Base-by-base conservation (phyloP, 2,888 invertebrate genomes). In the Agelastica alni region DNA sequence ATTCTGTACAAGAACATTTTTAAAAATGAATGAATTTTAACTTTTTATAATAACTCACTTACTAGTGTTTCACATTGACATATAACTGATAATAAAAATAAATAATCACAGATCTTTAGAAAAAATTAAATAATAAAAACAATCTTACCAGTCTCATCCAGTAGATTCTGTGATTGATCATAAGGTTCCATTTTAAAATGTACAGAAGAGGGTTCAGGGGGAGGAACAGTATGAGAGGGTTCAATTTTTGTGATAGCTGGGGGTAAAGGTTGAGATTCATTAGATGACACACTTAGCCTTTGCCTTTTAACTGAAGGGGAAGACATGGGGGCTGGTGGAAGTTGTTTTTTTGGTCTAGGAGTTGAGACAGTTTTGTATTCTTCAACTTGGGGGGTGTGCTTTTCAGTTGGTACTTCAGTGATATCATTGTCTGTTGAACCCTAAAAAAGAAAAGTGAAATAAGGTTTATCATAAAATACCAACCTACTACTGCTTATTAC, bases 111-210 rank as follows among this genome's bases (percentile, higher is more conserved):
- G n/a, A n/a, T n/a, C n/a, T n/a, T n/a, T n/a, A n/a, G n/a, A n/a
- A n/a, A n/a, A n/a, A n/a, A n/a, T n/a, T n/a, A n/a, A n/a, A n/a
- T n/a, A n/a, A n/a, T n/a, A 3, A 12, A 22, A 41, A 4, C 4
- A 41, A 41, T 10, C 36, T 39, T 22, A 49, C 48, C 48, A 56
- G 62, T 62, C 26, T 73, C 72, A 42, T 72, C 72, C 9, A 64
- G 64, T 31, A 69, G 59, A 4, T 67, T 64, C 59, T 70, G 70
- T 31, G 61, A 64, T 39, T 66, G 68, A 46, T 76, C 76, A 43
- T 71, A 72, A 2, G 77, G 76, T 70, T 77, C 76, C 70, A 75
- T 70, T 70, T 76, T 77, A 58, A 76, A 73, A 42, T 75, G 71
- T 45, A 74, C 66, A 51, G 46, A 56, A 7, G 39, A 14, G 26